Conservation (phyloP, 2,888 invertebrate species). For the Stramonita haemastoma region DNA sequence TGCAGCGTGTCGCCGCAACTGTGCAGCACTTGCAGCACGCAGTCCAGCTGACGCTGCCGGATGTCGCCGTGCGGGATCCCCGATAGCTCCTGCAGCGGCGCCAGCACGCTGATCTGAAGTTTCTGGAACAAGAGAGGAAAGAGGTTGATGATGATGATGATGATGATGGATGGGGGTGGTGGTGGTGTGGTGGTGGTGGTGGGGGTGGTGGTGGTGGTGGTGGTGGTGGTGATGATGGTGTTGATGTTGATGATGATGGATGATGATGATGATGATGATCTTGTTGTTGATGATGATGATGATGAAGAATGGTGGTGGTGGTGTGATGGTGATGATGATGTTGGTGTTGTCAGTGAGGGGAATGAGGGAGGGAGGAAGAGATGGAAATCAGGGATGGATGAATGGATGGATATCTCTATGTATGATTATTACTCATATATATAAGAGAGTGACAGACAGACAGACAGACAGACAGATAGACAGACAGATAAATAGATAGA, state of each 20-base stretch:
- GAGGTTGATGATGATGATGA: background rate
- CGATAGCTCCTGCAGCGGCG: constrained; percentile 94
- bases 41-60: constrained; percentile 94
- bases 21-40: constrained; percentile 94
- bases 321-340: no score
- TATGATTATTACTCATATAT: no score
- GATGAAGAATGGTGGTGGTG: no score
- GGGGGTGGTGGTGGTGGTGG: background rate
- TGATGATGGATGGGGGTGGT: no score
- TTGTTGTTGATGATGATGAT: no score
- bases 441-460: background rate
- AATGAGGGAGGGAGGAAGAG: no score
- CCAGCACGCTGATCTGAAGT: constrained; percentile 89
- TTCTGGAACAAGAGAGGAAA: constrained; percentile 78
- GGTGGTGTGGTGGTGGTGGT: no score
- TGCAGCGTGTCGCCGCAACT: constrained; percentile 93
- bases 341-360: no score
- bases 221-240: no score
- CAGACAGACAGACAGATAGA: background rate
- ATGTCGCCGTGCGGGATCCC: constrained; percentile 95
- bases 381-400: no score
- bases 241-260: no score
- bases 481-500: background rate
- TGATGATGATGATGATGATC: background rate
- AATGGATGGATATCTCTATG: no score